A percentile compares a stretch with the other conserved stretches of the same genome.
Conservation (phyloP, 2,888 invertebrate genomes). For the Lasioglossum lativentre region DNA sequence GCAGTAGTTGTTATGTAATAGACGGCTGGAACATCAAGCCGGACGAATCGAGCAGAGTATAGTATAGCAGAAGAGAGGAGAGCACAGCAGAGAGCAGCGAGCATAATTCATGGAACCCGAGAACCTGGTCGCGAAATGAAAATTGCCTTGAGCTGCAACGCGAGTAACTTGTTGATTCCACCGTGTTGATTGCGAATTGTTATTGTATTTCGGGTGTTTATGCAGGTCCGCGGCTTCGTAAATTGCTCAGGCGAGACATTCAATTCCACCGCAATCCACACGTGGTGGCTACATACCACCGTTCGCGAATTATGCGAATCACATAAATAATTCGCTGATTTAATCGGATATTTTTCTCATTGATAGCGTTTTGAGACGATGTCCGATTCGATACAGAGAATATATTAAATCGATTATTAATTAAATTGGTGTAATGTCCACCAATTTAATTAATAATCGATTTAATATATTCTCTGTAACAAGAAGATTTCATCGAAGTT, state of each 20-base stretch:
- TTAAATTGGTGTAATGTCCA: too few species aligned
- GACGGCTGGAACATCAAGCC: conserved; percentile 6
- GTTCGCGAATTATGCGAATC: background rate
- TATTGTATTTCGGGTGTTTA: background rate
- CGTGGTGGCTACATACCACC: background rate
- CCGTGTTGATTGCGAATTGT: background rate
- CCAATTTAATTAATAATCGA: too few species aligned
- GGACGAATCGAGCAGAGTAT: conserved; percentile 18
- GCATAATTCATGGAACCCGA: conserved; percentile 15
- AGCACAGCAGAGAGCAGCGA: background rate
- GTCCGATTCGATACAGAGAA: too few species aligned
- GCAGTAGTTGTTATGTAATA: conserved; percentile 13
- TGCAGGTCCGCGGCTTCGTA: background rate
- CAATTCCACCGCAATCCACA: background rate
- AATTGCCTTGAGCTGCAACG: background rate
- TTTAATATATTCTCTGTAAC: too few species aligned
- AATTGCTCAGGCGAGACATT: background rate
- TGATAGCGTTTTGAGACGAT: too few species aligned
- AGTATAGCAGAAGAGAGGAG: background rate
- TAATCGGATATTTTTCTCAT: too few species aligned
- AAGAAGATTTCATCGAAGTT: background rate
- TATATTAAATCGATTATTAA: too few species aligned
- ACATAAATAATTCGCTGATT: background rate
- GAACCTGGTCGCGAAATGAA: conserved; percentile 26
- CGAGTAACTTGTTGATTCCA: conserved; percentile 5